A percentile compares a stretch with the other conserved stretches of the same genome.
These are phyloP conservation scores for Parazoanthus swiftii DNA, from an alignment of 92 coral and sea anemone genomes.

Conservation along the genomic window DNA sequence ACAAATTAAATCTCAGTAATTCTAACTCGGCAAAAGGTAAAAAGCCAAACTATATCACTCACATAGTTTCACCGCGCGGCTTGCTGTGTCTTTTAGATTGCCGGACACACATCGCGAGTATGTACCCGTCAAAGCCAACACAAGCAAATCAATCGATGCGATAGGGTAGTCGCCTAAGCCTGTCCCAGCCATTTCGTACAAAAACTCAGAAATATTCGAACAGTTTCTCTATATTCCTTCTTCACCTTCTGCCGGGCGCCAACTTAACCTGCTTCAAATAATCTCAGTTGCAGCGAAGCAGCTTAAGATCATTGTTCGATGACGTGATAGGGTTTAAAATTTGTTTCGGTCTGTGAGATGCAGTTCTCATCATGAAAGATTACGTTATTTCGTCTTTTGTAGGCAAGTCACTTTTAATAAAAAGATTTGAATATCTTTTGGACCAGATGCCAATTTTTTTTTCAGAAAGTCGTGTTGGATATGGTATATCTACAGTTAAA, in stretches of 20 bases:
- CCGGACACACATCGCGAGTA: constrained; percentile 15
- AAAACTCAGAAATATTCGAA: neutral
- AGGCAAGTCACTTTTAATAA: constrained; percentile 13
- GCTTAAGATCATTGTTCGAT: constrained; percentile 34
- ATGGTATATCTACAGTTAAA: neutral
- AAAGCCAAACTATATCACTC: neutral
- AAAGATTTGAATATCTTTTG: neutral
- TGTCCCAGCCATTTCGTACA: constrained; percentile 19
- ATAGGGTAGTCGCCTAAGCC: neutral
- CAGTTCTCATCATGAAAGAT: constrained; percentile 39
- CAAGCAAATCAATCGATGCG: constrained; percentile 35
- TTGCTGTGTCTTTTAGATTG: constrained; percentile 6
- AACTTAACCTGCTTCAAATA: neutral
- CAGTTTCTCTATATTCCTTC: neutral
- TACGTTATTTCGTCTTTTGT: constrained; percentile 26
- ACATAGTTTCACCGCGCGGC: constrained; percentile 27
- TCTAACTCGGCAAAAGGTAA: neutral
- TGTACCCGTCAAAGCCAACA: constrained; percentile 14
- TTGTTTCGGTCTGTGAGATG: constrained; percentile 43
- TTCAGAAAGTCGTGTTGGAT: neutral
- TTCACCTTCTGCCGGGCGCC: neutral
- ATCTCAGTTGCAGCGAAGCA: constrained; percentile 11
- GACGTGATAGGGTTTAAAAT: constrained; percentile 35
- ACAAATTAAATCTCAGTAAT: neutral
- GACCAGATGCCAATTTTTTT: neutral